These are phyloP conservation scores for Calidris pygmaea DNA, from an alignment of 2,113 vertebrate species.

Conservation along the genomic window DNA sequence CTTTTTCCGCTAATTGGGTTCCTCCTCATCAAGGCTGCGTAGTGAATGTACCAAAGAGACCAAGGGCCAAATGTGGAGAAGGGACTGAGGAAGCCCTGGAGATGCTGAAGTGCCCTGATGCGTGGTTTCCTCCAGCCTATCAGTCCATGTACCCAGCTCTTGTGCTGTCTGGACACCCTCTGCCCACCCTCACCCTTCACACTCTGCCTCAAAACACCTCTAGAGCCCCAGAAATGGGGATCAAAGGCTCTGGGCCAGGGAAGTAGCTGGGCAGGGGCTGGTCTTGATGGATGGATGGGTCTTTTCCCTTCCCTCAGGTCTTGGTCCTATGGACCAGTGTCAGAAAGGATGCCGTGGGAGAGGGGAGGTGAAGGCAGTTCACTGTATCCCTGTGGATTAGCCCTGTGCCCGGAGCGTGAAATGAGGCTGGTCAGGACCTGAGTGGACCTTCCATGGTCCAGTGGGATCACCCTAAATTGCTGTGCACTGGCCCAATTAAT, in stretches of 20 bases:
- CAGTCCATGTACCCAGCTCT: rapidly evolving
- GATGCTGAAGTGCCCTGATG: neutral
- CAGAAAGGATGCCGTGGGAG: neutral
- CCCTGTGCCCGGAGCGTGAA: neutral
- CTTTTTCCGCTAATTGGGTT: neutral
- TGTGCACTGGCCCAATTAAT: neutral
- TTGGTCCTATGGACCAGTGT: neutral
- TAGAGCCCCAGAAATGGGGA: neutral
- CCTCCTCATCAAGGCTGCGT: neutral
- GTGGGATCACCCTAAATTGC: neutral
- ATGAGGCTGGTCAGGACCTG: neutral
- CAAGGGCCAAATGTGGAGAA: neutral
- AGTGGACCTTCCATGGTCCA: neutral
- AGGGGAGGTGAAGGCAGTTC: neutral
- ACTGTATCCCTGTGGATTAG: neutral
- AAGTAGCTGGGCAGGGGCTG: neutral
- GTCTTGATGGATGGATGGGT: neutral
- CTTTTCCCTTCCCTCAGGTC: neutral
- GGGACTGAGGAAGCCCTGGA: neutral
- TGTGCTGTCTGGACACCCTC: rapidly evolving
- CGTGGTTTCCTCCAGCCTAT: neutral
- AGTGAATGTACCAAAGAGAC: neutral
- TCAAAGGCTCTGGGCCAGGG: neutral
- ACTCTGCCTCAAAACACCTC: neutral
- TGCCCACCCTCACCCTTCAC: neutral